Conservation (phyloP, 53 echinoderm and acorn worm species). For the Holothuria scabra region DNA sequence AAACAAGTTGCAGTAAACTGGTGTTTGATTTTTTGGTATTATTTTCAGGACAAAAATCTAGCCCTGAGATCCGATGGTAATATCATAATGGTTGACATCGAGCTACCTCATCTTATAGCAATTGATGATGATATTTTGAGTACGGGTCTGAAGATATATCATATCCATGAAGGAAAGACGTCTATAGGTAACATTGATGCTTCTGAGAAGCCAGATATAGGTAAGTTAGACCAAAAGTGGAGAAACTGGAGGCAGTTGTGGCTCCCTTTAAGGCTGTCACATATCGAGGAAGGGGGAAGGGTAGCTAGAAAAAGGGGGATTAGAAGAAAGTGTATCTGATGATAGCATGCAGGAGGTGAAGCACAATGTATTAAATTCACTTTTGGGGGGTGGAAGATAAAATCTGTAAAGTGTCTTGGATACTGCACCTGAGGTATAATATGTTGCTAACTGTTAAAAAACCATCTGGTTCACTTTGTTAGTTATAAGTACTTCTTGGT, state of each 20-base stretch:
- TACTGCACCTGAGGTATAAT: neutral
- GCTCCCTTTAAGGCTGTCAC: too few relatives aligned
- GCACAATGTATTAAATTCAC: too few relatives aligned
- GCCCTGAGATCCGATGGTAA: slow-evolving; percentile 80
- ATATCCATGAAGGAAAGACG: slow-evolving; percentile 83
- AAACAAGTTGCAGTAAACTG: too few relatives aligned
- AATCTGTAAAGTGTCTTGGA: neutral
- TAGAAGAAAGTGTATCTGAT: too few relatives aligned
- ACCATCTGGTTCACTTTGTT: neutral
- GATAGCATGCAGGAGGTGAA: too few relatives aligned
- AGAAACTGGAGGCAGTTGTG: too few relatives aligned
- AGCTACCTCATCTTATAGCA: slow-evolving; percentile 73
- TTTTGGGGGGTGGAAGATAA: too few relatives aligned
- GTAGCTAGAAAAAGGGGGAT: too few relatives aligned
- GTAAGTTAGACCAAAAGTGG: slow-evolving; percentile 48
- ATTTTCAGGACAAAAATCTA: slow-evolving; percentile 74
- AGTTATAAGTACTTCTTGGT: neutral
- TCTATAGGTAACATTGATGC: slow-evolving; percentile 87
- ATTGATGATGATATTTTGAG: slow-evolving; percentile 75
- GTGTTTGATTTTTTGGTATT: neutral
- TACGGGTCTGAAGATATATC: slow-evolving; percentile 76
- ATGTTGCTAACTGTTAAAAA: neutral
- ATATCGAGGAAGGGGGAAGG: too few relatives aligned
- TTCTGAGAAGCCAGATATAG: slow-evolving; percentile 80
- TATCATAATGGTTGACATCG: slow-evolving; percentile 66